Evolutionary conservation across 1,140 invertebrate species (phyloP), one percentile per base, ranked within the genome.

Genomic region (Zaprionus ghesquierei): DNA sequence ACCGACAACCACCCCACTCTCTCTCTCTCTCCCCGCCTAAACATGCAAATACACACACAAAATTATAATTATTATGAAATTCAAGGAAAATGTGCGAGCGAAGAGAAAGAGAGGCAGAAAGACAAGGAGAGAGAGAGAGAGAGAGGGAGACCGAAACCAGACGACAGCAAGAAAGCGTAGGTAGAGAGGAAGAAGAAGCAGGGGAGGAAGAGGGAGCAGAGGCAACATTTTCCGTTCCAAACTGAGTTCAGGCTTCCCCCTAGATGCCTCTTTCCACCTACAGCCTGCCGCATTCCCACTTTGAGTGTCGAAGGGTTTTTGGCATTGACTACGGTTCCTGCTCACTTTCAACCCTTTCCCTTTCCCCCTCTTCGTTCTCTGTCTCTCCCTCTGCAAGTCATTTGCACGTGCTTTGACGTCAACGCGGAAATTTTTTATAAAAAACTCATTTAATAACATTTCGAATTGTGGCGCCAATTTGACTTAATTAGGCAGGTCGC

Each of bases 41-140:
- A 75, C 61, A 81, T 77, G 81, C 74, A 80, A 85, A 84, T 58
- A 74, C 69, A 69, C 66, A 81, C 66, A 77, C 77, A 78, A 75
- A 85, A 86, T 85, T 87, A 85, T 85, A 85, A 85, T 85, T 85
- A 85, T 85, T 75, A 85, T 86, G 79, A 75, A 81, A 85, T 85
- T 86, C 78, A 22, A 46, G 51, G 12, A 63, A 62, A 80, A 80
- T 77, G 60, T 68, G 72, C 15, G 6, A 33, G 9, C 5, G 5
- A n/a, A 10, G 29, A 10, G 9, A 10, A 10, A 13, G 31, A 33
- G 31, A 33, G 31, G 8, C 1, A 29, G 29, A 33, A 10, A 33
- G 31, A 12, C 9, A 10, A 31, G 10, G 25, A 12, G 10, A 8
- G 35, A 2, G 35, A 6, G n/a, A n/a, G n/a, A n/a, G 8, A 25